Conservation (phyloP, 2,113 vertebrate genomes). For the Chloropsis hardwickii region DNA sequence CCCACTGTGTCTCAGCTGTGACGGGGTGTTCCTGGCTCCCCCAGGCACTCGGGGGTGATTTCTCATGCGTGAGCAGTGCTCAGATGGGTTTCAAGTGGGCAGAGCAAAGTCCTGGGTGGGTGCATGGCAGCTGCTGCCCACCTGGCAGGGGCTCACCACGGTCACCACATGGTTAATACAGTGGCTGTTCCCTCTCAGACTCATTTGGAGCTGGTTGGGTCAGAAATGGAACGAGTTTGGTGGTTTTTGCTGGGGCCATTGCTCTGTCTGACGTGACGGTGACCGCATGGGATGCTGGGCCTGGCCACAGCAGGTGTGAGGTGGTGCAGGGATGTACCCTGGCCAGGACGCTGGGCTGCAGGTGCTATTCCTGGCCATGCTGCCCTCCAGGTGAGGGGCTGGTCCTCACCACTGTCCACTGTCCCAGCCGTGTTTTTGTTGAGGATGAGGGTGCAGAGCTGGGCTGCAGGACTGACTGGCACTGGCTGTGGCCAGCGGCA, state of each 20-base stretch:
- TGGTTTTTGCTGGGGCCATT: slow-evolving; percentile 7
- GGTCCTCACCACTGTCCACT: neutral
- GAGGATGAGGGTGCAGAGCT: rapidly evolving
- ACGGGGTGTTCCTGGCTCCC: rapidly evolving
- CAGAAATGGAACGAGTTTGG: slow-evolving; percentile 42
- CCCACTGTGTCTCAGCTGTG: rapidly evolving
- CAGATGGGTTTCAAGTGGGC: neutral
- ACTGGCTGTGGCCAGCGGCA: neutral
- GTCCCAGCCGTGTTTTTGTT: neutral
- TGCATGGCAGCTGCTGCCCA: neutral
- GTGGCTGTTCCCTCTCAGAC: neutral
- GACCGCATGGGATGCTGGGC: neutral
- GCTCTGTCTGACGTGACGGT: neutral
- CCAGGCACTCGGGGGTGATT: rapidly evolving
- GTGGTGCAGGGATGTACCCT: neutral
- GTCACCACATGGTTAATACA: neutral
- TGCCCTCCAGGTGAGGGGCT: neutral
- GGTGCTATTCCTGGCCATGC: neutral
- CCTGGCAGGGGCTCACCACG: neutral
- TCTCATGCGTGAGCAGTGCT: rapidly evolving
- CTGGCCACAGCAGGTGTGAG: neutral
- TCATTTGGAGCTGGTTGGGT: slow-evolving; percentile 22
- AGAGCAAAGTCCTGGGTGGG: rapidly evolving
- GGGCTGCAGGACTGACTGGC: neutral
- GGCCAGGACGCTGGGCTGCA: rapidly evolving